Conservation (phyloP, 2,797 vertebrate genomes). For the Rhodeus uyekii region DNA sequence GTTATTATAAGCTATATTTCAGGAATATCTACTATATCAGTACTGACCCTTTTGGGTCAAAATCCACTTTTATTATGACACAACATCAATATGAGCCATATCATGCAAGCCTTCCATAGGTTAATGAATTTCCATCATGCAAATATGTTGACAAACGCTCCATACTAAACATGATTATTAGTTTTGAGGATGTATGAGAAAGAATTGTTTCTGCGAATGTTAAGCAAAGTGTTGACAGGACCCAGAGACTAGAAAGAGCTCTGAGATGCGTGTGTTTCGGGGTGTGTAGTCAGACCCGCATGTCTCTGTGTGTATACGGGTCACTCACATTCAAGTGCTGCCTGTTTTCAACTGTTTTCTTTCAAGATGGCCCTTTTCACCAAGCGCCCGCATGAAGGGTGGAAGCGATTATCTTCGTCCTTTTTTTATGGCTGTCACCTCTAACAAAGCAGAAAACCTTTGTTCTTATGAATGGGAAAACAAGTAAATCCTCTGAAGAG, state of each 20-base stretch:
- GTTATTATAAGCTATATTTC: neutral
- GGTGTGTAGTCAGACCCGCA: conserved; percentile 43
- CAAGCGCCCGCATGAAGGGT: conserved; percentile 41
- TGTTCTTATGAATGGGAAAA: conserved; percentile 5
- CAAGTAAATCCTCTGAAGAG: neutral
- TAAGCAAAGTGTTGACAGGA: conserved; percentile 15
- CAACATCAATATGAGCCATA: too few species aligned
- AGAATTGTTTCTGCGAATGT: neutral
- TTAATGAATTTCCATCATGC: neutral
- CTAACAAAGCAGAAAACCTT: conserved; percentile 1
- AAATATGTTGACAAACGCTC: neutral
- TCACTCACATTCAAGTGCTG: conserved; percentile 42
- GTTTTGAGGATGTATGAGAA: neutral
- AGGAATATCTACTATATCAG: neutral
- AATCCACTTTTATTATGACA: too few species aligned
- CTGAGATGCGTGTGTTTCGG: conserved; percentile 52
- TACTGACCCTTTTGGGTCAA: neutral
- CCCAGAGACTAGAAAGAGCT: conserved; percentile 48
- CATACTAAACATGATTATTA: neutral
- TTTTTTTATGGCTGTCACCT: conserved; percentile 25
- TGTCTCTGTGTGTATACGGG: conserved; percentile 50
- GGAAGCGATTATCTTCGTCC: conserved; percentile 15
- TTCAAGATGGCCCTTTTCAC: conserved; percentile 25
- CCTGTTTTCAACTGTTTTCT: conserved; percentile 26
- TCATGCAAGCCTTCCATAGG: neutral